Evolutionary conservation across 2,797 vertebrate genomes (phyloP), one percentile per base, ranked within the genome.

Genomic region (Amblyopsis hoosieri): DNA sequence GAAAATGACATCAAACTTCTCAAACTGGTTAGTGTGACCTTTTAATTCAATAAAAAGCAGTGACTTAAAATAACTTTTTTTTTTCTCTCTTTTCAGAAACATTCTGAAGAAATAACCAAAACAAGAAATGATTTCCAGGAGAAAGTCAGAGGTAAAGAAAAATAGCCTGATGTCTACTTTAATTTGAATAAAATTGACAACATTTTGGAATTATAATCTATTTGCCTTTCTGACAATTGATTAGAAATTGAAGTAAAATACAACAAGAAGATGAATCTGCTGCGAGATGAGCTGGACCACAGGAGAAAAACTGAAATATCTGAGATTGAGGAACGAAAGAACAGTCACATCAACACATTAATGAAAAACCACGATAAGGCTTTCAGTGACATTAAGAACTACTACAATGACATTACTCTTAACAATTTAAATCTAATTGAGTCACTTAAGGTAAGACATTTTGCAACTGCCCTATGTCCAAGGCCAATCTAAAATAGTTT

Each of bases 291-390:
- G 68, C 84, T 95, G 0, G 92, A 97, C 46, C 79, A 93, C 63
- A 77, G 86, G 23, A 91, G 87, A 14, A 95, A 93, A 76, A 95
- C 89, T 0, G 92, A 92, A 76, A 89, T 90, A 75, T 92, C 91
- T 0, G 92, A 95, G 64, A 78, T 87, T 0, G 94, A 95, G 66
- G 92, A 96, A 72, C 78, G 91, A n/a, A 96, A 95, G 86, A 95
- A 93, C 7, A 76, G 62, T 33, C 93, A 95, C 76, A 94, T 96
- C 69, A 80, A 37, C 0, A 73, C 72, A 0, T 82, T 98, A 15
- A 90, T 89, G 78, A 89, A 82, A 56, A 91, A 92, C 48, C 94
- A 96, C 0, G 88, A 94, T 67, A 91, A 91, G 71, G 86, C 90
- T 14, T 90, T 96, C 49, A 80, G 47, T 0, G 92, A 95, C 8